Base-by-base conservation (phyloP, 2,888 invertebrate species). In the Elmis aenea region DNA sequence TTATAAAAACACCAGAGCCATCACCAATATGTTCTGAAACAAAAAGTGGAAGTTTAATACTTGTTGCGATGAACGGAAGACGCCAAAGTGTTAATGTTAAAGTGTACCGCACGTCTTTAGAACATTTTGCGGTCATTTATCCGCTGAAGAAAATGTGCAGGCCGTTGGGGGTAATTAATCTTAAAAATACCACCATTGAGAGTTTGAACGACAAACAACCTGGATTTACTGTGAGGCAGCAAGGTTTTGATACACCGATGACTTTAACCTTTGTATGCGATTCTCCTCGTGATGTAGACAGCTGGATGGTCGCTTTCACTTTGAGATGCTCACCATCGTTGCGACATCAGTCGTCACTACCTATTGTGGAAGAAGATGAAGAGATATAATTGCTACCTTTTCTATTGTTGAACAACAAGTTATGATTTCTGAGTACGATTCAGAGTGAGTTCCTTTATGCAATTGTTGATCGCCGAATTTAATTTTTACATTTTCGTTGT, bases 61-160 rank as follows among this genome's bases (percentile, higher is more conserved):
- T 80, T 24, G 51, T 76, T 20, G 73, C 76, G 2, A 73, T 75
- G 29, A 73, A 72, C 40, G 76, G 76, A 49, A 70, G 74, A 53
- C 68, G 75, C 10, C 79, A 77, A 59, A 71, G 74, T 44, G 77
- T 79, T 3, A 71, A 79, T 52, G 78, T 78, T 45, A 76, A 77
- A 51, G 79, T 80, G 13, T 79, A 80, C 59, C 69, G 73, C 42
- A 79, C 79, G 3, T 74, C 77, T 26, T 62, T 77, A 55, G 80
- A 79, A 55, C 79, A 80, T 52, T 80, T 80, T 52, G 78, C 77
- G 1, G 79, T 79, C 4, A 73, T 80, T 15, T 79, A 77, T 48
- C 79, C 79, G 4, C 74, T 77, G 59, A 78, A 78, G 63, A 74
- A 78, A 53, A 68, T 79, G 6, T 73, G 77, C 44, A 74, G 77